Base-by-base conservation (phyloP, 2,113 vertebrate species). In the Anser cygnoides region DNA sequence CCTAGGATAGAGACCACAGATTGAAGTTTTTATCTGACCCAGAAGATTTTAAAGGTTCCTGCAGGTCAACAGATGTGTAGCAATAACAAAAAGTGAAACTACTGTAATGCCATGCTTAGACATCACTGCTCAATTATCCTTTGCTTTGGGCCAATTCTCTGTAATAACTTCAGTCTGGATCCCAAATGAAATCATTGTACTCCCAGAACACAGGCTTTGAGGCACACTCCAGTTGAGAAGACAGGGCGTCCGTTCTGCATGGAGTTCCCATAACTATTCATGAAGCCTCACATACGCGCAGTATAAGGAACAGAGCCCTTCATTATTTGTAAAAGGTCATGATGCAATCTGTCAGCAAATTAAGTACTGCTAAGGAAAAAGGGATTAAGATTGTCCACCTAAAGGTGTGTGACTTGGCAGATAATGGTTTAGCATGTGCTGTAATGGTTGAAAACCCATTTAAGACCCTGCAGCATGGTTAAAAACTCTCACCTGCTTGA, bases 401-500 rank as follows among this genome's bases (percentile, higher is more conserved):
- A 13, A 76, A 88, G 17, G 19, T 57, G 33, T 18, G 39, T 39
- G 33, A 46, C 57, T 84, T 57, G 54, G 39, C 39, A 67, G 78
- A 62, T 75, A 13, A 6, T 52, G 25, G 3, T 73, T 80, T 50
- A 79, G 46, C 37, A 20, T 22, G 20, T 33, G 8, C 31, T 22
- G 11, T 6, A 82, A 43, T 8, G 39, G 57, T 44, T 86, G 81
- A 71, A 96, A 81, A 70, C 3, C 15, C 15, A 31, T 22, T 68
- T 49, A 26, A 67, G n/a, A 16, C 7, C n/a, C 21, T 35, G 39
- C 26, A 4, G 15, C 21, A n/a, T 29, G 25, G 20, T 67, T 35
- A 62, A 78, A 90, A 85, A 9, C 59, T 81, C 98, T 98, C 86
- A 99, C 99, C 99, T 99, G 99, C 94, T 99, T 99, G 87, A 99